phyloP scores from a whole-genome alignment of 2,113 vertebrate species.

The Cygnus buccinator region DNA sequence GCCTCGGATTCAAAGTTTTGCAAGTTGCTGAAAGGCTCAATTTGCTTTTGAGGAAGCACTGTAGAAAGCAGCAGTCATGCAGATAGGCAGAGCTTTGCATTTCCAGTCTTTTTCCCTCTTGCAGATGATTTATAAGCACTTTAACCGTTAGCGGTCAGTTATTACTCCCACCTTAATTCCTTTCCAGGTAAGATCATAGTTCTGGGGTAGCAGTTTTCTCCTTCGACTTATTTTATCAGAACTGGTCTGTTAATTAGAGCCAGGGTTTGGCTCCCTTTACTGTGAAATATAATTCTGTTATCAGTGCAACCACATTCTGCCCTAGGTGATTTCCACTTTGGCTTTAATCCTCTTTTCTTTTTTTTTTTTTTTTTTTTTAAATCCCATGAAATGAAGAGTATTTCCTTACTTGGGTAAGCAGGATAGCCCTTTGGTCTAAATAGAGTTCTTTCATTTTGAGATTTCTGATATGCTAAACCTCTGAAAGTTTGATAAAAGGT shows the following conservation, averaged over 20 bases:
- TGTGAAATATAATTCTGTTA: conserved; percentile 78
- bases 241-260: conserved; percentile 72
- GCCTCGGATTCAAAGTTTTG: not conserved
- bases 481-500: conserved; percentile 77
- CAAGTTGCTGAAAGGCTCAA: not conserved
- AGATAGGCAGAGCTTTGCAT: not conserved
- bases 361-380: not conserved
- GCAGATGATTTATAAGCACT: not conserved
- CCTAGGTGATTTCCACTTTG: conserved; percentile 72
- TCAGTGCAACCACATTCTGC: conserved; percentile 77
- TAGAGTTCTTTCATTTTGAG: conserved; percentile 68
- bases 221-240: conserved; percentile 69
- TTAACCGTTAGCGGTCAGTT: not conserved
- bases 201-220: conserved; percentile 59
- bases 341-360: conserved; percentile 68
- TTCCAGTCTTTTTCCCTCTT: not conserved
- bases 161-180: conserved; percentile 39
- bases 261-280: conserved; percentile 64
- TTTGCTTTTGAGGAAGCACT: not conserved
- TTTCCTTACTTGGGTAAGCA: conserved; percentile 65
- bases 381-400: conserved; percentile 66
- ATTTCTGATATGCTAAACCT: conserved; percentile 73
- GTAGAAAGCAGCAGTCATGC: not conserved
- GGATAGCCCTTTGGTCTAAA: conserved; percentile 68
- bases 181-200: conserved; percentile 46